Conservation (phyloP, 1,140 invertebrate species). For the Drosophila arizonae region DNA sequence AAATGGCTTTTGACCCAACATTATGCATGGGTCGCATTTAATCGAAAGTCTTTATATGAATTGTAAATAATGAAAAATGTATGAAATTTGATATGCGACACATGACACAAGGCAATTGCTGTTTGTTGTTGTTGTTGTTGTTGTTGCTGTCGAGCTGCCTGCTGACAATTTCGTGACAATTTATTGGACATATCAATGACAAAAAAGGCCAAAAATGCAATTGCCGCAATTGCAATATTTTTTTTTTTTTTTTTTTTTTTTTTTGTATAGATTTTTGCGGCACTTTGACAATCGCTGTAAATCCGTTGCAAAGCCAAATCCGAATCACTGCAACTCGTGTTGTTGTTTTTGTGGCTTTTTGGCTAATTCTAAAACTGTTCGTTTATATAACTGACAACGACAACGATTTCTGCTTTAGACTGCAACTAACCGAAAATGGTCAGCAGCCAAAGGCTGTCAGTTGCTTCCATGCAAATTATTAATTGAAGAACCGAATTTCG, state of each 20-base stretch:
- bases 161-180: slow-evolving; percentile 66
- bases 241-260: slow-evolving; percentile 1
- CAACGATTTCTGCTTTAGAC: slow-evolving; percentile 26
- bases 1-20: slow-evolving; percentile 44
- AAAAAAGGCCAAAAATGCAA: slow-evolving; percentile 66
- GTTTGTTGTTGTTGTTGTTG: slow-evolving; percentile 12
- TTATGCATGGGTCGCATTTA: slow-evolving; percentile 28
- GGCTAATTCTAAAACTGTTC: slow-evolving; percentile 61
- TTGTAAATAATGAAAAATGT: slow-evolving; percentile 23
- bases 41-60: slow-evolving; percentile 14
- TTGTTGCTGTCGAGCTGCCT: slow-evolving; percentile 12
- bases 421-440: slow-evolving; percentile 55
- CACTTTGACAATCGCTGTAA: slow-evolving; percentile 42
- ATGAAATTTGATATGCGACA: slow-evolving; percentile 45
- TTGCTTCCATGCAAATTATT: slow-evolving; percentile 33
- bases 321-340: slow-evolving; percentile 27
- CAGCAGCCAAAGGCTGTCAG: slow-evolving; percentile 73
- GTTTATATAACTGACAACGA: slow-evolving; percentile 21
- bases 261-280: slow-evolving; percentile 4
- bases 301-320: slow-evolving; percentile 33
- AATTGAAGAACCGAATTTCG: slow-evolving; percentile 6
- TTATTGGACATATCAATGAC: slow-evolving; percentile 74
- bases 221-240: slow-evolving; percentile 56
- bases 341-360: slow-evolving; percentile 53
- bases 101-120: slow-evolving; percentile 33